Base-by-base conservation (phyloP, 2,888 invertebrate genomes). In the Sinhomidia bicolor region DNA sequence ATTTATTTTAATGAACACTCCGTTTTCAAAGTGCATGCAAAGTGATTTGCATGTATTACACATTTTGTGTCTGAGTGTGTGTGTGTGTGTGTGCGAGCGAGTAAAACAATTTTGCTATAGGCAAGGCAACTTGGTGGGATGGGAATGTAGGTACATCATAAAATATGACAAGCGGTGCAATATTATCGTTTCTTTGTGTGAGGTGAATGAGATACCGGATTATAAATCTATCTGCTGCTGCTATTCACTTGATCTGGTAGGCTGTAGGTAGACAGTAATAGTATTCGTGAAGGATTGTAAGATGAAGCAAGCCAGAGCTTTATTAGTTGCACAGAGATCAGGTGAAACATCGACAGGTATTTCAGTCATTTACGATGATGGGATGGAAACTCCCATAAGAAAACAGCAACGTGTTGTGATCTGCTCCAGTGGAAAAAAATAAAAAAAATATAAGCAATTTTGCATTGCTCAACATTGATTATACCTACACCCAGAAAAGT, bases 171-270 rank as follows among this genome's bases (percentile, higher is more conserved):
- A 65, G 65, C 29, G 71, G 82, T 68, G 68, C 65, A 51, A 68
- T 68, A 82, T 81, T 44, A 62, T 54, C 76, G 12, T 26, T 17
- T 54, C 76, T 26, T 76, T 76, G 76, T 81, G 81, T 82, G 82
- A 47, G 54, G 65, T 82, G 47, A 74, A 51, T 82, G 32, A 65
- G 82, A 68, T 82, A 82, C 82, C 47, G 51, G 65, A 82, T 82
- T 68, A 68, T 82, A 82, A 82, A 82, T 82, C 68, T 23, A 51
- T 68, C 51, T 41, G 12, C 12, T 47, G 41, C n/a, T 36, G 68
- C 1, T 36, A n/a, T n/a, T n/a, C n/a, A n/a, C n/a, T n/a, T n/a
- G n/a, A n/a, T n/a, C n/a, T n/a, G n/a, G n/a, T n/a, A n/a, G n/a
- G n/a, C n/a, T n/a, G n/a, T n/a, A n/a, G n/a, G n/a, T n/a, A n/a